Evolutionary conservation across 2,797 vertebrate species (phyloP).

Genomic region (Oreochromis grahami): DNA sequence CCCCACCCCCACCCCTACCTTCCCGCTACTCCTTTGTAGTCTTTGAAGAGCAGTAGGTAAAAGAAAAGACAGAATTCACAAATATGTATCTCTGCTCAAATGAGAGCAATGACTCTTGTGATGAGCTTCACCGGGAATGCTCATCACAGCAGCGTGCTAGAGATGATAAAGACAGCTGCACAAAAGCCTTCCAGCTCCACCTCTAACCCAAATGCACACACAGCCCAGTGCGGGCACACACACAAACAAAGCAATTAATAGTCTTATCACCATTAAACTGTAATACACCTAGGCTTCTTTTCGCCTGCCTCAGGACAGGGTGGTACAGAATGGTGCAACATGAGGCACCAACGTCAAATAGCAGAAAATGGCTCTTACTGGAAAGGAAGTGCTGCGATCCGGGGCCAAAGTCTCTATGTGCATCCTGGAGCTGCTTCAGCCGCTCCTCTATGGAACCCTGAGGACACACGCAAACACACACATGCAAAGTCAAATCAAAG

Average conservation of each 20-base stretch:
- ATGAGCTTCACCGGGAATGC: constrained; percentile 23
- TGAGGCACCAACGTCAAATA: constrained; percentile 41
- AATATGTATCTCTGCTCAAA: constrained; percentile 31
- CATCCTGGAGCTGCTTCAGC: constrained; percentile 95
- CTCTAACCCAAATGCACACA: constrained; percentile 40
- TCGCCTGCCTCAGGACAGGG: constrained; percentile 2
- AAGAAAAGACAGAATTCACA: constrained; percentile 40
- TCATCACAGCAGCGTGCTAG: background rate
- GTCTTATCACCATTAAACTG: background rate
- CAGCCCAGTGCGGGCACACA: background rate
- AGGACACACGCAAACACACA: constrained; percentile 23
- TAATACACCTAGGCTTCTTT: background rate
- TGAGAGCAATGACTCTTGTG: constrained; percentile 20
- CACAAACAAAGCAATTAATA: background rate
- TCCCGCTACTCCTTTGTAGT: background rate
- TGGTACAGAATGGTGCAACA: constrained; percentile 11
- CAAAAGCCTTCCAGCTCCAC: constrained; percentile 32
- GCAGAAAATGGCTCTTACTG: constrained; percentile 77
- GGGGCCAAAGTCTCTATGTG: constrained; percentile 95
- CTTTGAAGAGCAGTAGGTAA: constrained; percentile 56
- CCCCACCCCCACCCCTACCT: background rate
- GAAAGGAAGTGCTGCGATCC: constrained; percentile 98
- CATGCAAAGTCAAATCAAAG: constrained; percentile 51
- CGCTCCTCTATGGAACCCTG: constrained; percentile 91
- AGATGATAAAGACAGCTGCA: constrained; percentile 29